These are phyloP conservation scores for Heterodera schachtii DNA, from an alignment of 1,140 invertebrate genomes.

Conservation along the genomic window DNA sequence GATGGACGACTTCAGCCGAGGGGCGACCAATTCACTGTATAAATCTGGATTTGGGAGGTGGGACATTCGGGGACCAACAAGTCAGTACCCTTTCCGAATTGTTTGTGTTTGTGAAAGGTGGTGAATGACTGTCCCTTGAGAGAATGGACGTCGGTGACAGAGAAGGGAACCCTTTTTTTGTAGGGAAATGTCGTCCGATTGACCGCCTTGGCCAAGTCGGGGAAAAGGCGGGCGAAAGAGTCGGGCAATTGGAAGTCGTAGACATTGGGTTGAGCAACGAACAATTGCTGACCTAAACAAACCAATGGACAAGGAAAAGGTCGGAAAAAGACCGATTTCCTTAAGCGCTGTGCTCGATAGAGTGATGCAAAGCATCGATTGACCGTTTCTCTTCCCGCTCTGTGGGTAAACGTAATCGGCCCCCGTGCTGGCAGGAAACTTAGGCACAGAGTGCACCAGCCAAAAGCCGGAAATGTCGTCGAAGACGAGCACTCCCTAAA, in stretches of 20 bases:
- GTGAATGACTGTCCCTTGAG: conserved; percentile 30
- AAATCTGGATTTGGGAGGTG: conserved; percentile 72
- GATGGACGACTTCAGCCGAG: conserved; percentile 74
- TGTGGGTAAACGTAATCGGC: conserved; percentile 35
- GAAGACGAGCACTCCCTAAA: conserved; percentile 74
- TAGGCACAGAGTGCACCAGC: conserved; percentile 86
- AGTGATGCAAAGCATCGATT: conserved; percentile 83
- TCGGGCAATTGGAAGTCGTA: conserved; percentile 44
- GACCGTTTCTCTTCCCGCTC: conserved; percentile 74
- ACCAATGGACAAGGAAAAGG: background rate
- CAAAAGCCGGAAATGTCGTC: conserved; percentile 78
- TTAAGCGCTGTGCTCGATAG: conserved; percentile 73
- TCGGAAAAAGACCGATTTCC: conserved; percentile 71
- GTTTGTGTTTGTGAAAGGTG: conserved; percentile 47
- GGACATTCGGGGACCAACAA: background rate
- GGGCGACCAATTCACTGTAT: conserved; percentile 80
- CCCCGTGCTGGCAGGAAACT: conserved; percentile 69
- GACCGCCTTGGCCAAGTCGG: conserved; percentile 35
- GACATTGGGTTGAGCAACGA: conserved; percentile 18
- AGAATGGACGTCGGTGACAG: conserved; percentile 23
- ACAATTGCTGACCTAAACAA: conserved; percentile 38
- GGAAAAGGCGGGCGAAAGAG: conserved; percentile 34
- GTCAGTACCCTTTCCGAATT: conserved; percentile 41
- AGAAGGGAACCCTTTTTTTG: conserved; percentile 21
- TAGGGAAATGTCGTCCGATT: conserved; percentile 25